Base-by-base conservation (phyloP, 1,140 invertebrate genomes). In the Ips nitidus region DNA sequence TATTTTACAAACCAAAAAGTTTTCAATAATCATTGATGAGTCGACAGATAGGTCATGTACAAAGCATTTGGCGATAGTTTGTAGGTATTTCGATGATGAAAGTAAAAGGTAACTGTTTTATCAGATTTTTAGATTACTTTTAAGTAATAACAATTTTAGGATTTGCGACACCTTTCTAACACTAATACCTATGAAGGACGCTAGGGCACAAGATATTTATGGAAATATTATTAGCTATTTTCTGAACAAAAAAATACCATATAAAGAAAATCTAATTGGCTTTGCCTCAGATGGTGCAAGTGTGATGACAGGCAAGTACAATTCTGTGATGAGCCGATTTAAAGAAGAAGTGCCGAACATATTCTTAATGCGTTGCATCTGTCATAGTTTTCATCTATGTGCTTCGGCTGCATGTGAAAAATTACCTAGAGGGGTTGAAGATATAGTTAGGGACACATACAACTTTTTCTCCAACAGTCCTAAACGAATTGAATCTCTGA, bases 271-370 rank as follows among this genome's bases (percentile, higher is more conserved):
- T 67, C 70, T 82, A 62, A 74, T 82, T 39, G 80, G 80, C 36
- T 82, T 80, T 79, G 78, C 77, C 4, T 74, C 75, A 41, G 81
- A 82, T 77, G 78, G 80, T 6, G 78, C 80, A 3, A 82, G 79
- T 57, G 75, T 75, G 22, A 82, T 81, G 79, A 72, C 81, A 39
- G 80, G 79, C 8, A 45, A 40, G 3, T 39, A 79, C 52, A 73
- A 82, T 66, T 82, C 79, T 71, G 55, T 76, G 64, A 70, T 50
- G 73, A 71, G 47, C 6, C 37, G 8, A n/a, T 71, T 81, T 7
- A 71, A 74, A 71, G 75, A 76, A 39, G 76, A 80, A 63, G 74
- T 79, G 61, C 75, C 76, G 4, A 53, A 73, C 61, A 39, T 80
- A 41, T 80, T 79, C 71, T 53, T 71, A 43, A 71, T 80, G 50